phyloP scores from a whole-genome alignment of 2,797 vertebrate species.

The Chelmon rostratus region DNA sequence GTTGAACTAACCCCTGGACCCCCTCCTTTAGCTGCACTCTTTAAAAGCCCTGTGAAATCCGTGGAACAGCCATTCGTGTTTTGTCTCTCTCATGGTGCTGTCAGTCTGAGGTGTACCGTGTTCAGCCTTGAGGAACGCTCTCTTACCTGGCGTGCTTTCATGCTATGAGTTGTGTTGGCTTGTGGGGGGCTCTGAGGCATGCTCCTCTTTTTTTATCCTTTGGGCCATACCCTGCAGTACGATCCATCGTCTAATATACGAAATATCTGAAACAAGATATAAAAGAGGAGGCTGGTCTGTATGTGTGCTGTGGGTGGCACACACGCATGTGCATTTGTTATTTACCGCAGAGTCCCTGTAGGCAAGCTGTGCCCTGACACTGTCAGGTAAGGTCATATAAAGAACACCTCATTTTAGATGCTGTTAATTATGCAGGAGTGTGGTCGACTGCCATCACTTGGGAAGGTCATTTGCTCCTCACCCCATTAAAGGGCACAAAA shows the following conservation, averaged over 20 bases:
- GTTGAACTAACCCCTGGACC: slow-evolving; percentile 57
- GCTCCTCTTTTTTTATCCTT: slow-evolving; percentile 40
- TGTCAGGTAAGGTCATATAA: slow-evolving; percentile 82
- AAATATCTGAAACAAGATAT: not conserved
- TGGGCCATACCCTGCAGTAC: not conserved
- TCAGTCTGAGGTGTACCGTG: slow-evolving; percentile 22
- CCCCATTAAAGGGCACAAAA: slow-evolving; percentile 52
- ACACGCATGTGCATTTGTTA: slow-evolving; percentile 41
- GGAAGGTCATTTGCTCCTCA: slow-evolving; percentile 72
- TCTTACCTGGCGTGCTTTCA: slow-evolving; percentile 38
- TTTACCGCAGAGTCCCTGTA: slow-evolving; percentile 49
- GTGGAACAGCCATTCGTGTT: slow-evolving; percentile 59
- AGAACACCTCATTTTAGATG: slow-evolving; percentile 79
- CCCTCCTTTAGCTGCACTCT: slow-evolving; percentile 21
- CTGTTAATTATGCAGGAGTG: slow-evolving; percentile 83
- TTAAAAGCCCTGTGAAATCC: slow-evolving; percentile 43
- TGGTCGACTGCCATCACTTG: slow-evolving; percentile 65
- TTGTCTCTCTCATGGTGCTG: slow-evolving; percentile 46
- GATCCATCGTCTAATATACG: not conserved
- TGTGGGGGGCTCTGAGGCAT: slow-evolving; percentile 19
- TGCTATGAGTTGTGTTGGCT: slow-evolving; percentile 45
- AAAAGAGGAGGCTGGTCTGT: slow-evolving; percentile 5
- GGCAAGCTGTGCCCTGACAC: slow-evolving; percentile 58
- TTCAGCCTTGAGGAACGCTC: slow-evolving; percentile 44
- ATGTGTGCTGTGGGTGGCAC: slow-evolving; percentile 18